Evolutionary conservation across 2,113 vertebrate species (phyloP).

Genomic region (Thunnus maccoyii): DNA sequence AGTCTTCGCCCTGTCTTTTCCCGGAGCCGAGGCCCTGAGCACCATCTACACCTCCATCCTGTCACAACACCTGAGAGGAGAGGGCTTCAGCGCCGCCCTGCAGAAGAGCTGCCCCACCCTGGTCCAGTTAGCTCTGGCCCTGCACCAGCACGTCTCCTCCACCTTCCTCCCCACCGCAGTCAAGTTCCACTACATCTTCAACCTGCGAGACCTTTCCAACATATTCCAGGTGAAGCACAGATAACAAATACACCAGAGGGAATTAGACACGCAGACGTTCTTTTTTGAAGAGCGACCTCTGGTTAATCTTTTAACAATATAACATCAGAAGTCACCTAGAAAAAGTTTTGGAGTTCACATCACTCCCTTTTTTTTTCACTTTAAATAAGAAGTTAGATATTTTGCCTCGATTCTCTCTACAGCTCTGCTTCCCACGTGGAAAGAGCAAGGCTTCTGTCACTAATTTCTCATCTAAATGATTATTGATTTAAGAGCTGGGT

Average conservation of each 20-base stretch:
- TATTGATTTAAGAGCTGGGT: constrained; percentile 78
- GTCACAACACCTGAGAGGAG: constrained; percentile 85
- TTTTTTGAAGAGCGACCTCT: neutral
- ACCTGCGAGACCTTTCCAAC: constrained; percentile 95
- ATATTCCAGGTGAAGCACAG: constrained; percentile 91
- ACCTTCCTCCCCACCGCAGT: constrained; percentile 93
- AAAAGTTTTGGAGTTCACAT: constrained; percentile 24
- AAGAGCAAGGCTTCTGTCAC: constrained; percentile 68
- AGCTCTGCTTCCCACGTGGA: constrained; percentile 53
- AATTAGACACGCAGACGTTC: neutral
- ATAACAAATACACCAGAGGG: neutral
- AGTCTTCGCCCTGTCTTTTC: constrained; percentile 91
- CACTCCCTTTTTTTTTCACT: neutral
- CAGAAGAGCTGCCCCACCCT: constrained; percentile 87
- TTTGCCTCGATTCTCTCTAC: constrained; percentile 25
- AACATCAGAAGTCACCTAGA: constrained; percentile 18
- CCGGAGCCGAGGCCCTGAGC: constrained; percentile 88
- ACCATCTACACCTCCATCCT: constrained; percentile 95
- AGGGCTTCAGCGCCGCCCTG: constrained; percentile 83
- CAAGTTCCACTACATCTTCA: constrained; percentile 98
- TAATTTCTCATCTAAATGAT: constrained; percentile 82
- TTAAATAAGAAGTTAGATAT: constrained; percentile 8
- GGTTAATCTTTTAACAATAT: constrained; percentile 19
- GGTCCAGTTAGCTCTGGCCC: constrained; percentile 87
- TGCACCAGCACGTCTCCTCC: constrained; percentile 89